Evolutionary conservation across 2,888 invertebrate species (phyloP).

Genomic region (Trichacis sp.): DNA sequence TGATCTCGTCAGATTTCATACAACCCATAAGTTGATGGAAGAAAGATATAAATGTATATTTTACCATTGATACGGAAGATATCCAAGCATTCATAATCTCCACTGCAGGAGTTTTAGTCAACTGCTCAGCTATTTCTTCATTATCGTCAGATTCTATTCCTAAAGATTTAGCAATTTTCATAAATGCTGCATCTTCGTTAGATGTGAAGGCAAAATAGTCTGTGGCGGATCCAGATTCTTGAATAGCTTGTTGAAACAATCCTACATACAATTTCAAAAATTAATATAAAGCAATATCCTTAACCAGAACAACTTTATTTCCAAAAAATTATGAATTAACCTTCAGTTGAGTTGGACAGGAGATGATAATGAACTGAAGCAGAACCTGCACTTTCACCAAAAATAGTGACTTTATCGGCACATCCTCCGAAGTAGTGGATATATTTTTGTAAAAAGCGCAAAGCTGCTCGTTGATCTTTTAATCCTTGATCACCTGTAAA

Average conservation of each 20-base stretch:
- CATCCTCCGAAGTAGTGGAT: slow-evolving; percentile 37
- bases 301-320: too few species aligned
- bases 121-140: slow-evolving; percentile 47
- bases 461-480: slow-evolving; percentile 34
- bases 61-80: slow-evolving; percentile 38
- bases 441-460: slow-evolving; percentile 33
- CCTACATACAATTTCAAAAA: slow-evolving; percentile 3
- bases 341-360: slow-evolving; percentile 42
- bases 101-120: slow-evolving; percentile 30
- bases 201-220: slow-evolving; percentile 48
- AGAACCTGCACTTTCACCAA: slow-evolving; percentile 40
- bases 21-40: too few species aligned
- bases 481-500: slow-evolving; percentile 36
- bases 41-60: background rate
- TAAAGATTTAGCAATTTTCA: slow-evolving; percentile 53
- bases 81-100: slow-evolving; percentile 49
- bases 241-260: slow-evolving; percentile 39
- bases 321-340: too few species aligned
- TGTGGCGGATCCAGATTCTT: slow-evolving; percentile 52
- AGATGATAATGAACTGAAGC: slow-evolving; percentile 40
- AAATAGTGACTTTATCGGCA: slow-evolving; percentile 32
- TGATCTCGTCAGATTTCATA: background rate
- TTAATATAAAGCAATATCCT: too few species aligned
- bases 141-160: slow-evolving; percentile 54
- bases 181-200: slow-evolving; percentile 50